Evolutionary conservation across 2,888 invertebrate genomes (phyloP), one percentile per base, ranked within the genome.

Genomic region (Troides helena): DNA sequence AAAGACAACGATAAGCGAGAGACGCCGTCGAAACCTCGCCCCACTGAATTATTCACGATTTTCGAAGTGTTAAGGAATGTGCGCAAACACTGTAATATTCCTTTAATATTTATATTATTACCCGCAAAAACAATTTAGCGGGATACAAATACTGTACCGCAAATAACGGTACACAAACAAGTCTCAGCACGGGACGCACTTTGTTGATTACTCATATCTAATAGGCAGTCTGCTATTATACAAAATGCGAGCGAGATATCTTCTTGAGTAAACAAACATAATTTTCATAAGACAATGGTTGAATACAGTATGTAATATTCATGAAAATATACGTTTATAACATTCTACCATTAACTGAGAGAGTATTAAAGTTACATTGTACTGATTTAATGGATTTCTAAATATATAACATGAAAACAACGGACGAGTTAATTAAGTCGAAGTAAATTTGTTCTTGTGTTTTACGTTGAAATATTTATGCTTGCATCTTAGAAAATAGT

Each of bases 41-140:
- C 79, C 78, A 73, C 77, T 91, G 90, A 91, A 91, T 90, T 76
- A 90, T 92, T 90, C 88, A 90, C 77, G 77, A 79, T 74, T 76
- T 77, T 80, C 80, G 80, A 86, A 86, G 86, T 86, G 85, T 89
- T 84, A 81, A 86, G 81, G 80, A 82, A 82, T 86, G 84, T 85
- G 84, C 85, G 80, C 83, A 86, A 89, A 88, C 86, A 85, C 79
- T 72, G 78, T 85, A 83, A 87, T 88, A 87, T 86, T 83, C 84
- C 78, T 87, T 87, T 85, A 89, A 87, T 90, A 90, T 90, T 90
- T 83, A 88, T 84, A 83, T 84, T 85, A 86, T 83, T 84, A 80
- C 82, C 78, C 79, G 79, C 80, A 80, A 81, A 85, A 82, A 84
- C 80, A 86, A 83, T 85, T 77, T 74, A 71, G 71, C 75, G 77